Conservation (phyloP, 1,140 invertebrate genomes). For the Pachypsylla venusta region DNA sequence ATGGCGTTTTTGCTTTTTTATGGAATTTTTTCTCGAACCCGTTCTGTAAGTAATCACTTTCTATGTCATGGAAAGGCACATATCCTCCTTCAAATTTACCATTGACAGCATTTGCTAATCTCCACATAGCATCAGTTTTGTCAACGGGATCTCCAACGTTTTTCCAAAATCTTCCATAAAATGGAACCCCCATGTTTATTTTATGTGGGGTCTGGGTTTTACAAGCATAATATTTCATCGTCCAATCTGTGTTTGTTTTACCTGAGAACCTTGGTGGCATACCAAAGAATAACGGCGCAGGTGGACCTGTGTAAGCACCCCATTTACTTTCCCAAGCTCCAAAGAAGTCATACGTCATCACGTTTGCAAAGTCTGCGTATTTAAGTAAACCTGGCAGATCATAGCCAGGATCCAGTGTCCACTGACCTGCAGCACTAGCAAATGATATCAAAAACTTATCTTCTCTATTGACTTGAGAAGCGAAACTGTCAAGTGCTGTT, state of each 20-base stretch:
- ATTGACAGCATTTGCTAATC: constrained; percentile 15
- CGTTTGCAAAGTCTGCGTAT: constrained; percentile 19
- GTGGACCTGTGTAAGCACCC: constrained; percentile 21
- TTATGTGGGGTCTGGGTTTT: constrained; percentile 17
- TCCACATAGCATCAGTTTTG: constrained; percentile 16
- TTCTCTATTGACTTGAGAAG: background rate
- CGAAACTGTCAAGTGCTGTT: constrained; percentile 12
- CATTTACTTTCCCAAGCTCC: constrained; percentile 20
- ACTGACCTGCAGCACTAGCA: constrained; percentile 20
- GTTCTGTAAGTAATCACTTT: constrained; percentile 10
- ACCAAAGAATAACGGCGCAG: constrained; percentile 16
- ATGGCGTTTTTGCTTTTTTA: constrained; percentile 13
- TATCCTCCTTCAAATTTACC: constrained; percentile 18
- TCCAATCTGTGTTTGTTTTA: constrained; percentile 20
- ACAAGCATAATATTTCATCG: constrained; percentile 20
- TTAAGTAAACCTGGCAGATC: constrained; percentile 18
- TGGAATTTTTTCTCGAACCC: background rate
- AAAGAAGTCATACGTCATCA: constrained; percentile 21
- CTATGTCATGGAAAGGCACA: constrained; percentile 10
- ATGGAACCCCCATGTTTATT: constrained; percentile 19
- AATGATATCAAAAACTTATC: constrained; percentile 18
- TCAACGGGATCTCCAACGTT: constrained; percentile 14
- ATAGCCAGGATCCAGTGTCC: constrained; percentile 16
- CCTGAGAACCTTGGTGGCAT: constrained; percentile 18
- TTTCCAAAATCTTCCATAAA: constrained; percentile 21